Conservation (phyloP, 53 echinoderm and acorn worm species). For the Paelopatides confundens region DNA sequence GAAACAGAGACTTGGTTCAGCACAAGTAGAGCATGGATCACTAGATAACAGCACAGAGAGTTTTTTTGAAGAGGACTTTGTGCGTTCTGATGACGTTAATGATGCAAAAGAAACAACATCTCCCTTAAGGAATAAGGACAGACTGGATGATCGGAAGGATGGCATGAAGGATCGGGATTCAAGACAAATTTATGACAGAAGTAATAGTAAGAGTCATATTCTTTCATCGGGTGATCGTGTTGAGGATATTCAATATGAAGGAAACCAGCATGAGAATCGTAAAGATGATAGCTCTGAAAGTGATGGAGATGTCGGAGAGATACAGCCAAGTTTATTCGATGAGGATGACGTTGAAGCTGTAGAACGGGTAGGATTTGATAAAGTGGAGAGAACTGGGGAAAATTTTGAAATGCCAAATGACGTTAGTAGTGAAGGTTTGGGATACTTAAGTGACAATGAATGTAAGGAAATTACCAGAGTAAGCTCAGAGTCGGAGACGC, state of each 20-base stretch:
- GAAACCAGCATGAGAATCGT: background rate
- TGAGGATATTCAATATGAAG: background rate
- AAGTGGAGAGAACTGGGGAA: too few species aligned
- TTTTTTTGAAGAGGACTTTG: background rate
- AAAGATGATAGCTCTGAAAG: background rate
- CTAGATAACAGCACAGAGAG: background rate
- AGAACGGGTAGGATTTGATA: background rate
- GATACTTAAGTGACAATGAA: too few species aligned
- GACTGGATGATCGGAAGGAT: background rate
- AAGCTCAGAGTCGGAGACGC: too few species aligned
- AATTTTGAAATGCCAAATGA: too few species aligned
- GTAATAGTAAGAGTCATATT: background rate
- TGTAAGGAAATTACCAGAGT: too few species aligned
- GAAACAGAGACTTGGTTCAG: background rate
- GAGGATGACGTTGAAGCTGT: background rate
- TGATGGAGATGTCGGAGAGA: background rate
- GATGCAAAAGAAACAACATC: background rate
- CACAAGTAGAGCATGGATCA: background rate
- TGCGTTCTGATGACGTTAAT: background rate
- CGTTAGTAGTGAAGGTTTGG: too few species aligned
- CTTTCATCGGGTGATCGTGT: too few species aligned
- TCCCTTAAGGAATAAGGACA: background rate
- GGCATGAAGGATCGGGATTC: too few species aligned
- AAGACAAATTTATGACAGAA: background rate
- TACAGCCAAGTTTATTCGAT: background rate